Evolutionary conservation across 2,888 invertebrate species (phyloP), one percentile per base, ranked within the genome.

Genomic region (Drosophila recens): DNA sequence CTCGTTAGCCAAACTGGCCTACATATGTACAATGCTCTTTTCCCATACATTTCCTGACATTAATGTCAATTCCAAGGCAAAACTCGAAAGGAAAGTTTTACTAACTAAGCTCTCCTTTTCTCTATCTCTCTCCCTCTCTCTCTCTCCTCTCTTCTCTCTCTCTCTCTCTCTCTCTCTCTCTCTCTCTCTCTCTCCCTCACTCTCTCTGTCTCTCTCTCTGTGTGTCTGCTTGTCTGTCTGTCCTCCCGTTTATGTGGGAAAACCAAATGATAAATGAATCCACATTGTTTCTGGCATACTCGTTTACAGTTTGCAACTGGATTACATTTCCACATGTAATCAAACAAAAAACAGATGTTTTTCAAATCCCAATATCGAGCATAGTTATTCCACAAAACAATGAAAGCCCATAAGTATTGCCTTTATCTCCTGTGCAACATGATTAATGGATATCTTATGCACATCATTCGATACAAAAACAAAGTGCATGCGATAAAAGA

Each of bases 231-330:
- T 15, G 23, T 27, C 8, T 58, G 15, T 34, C 15, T 51, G 34
- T 51, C 5, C n/a, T 11, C n/a, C 15, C 2, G 17, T 45, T 27
- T 10, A 10, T 20, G 27, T 1, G 40, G 15, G 2, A 15, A 20
- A 15, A 17, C 30, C 67, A 51, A 43, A 65, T 76, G 65, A 65
- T 78, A 73, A 76, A 76, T 74, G 69, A 78, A 73, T 42, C 38
- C 46, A 52, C 33, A 54, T 62, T 73, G 53, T 53, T 68, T 51
- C 48, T 53, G 61, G 61, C 58, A 61, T n/a, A 72, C 73, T 72
- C 53, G 49, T 77, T 54, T 64, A 46, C 61, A 59, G 49, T 77
- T 58, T 62, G 49, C 61, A 59, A 68, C 62, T 65, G 62, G 36
- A 68, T 73, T 58, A 65, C 34, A 51, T 59, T 15, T 40, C 43